Conservation (phyloP, 2,113 vertebrate species). For the Rallus limicola region DNA sequence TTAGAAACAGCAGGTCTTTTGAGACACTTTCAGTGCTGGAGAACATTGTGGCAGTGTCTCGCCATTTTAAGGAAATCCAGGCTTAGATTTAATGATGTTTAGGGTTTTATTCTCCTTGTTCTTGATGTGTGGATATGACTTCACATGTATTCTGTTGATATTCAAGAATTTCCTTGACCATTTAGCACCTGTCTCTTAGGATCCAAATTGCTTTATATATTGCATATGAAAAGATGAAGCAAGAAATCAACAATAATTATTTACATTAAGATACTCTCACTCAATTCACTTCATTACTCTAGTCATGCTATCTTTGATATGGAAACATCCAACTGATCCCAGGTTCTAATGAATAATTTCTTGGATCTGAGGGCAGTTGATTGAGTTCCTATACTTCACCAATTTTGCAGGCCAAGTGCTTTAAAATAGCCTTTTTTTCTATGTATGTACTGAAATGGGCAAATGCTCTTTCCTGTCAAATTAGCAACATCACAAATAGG, state of each 20-base stretch:
- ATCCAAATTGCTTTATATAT: not conserved
- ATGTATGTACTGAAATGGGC: not conserved
- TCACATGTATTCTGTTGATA: not conserved
- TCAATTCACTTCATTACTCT: not conserved
- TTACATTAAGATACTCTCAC: not conserved
- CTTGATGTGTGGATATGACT: not conserved
- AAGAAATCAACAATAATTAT: not conserved
- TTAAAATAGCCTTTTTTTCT: not conserved
- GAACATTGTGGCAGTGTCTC: not conserved
- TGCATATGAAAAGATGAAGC: not conserved
- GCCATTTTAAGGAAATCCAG: not conserved
- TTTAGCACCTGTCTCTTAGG: not conserved
- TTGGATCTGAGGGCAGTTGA: not conserved
- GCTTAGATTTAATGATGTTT: not conserved
- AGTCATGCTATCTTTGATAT: not conserved
- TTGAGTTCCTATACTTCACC: not conserved
- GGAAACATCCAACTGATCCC: not conserved
- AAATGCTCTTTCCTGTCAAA: not conserved
- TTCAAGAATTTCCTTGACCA: not conserved
- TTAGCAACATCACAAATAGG: not conserved
- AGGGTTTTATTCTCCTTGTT: not conserved
- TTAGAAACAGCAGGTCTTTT: not conserved
- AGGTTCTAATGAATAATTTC: not conserved
- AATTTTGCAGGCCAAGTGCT: not conserved
- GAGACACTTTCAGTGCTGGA: not conserved